phyloP scores from a whole-genome alignment of 2,113 vertebrate genomes.

The Vicugna pacos region DNA sequence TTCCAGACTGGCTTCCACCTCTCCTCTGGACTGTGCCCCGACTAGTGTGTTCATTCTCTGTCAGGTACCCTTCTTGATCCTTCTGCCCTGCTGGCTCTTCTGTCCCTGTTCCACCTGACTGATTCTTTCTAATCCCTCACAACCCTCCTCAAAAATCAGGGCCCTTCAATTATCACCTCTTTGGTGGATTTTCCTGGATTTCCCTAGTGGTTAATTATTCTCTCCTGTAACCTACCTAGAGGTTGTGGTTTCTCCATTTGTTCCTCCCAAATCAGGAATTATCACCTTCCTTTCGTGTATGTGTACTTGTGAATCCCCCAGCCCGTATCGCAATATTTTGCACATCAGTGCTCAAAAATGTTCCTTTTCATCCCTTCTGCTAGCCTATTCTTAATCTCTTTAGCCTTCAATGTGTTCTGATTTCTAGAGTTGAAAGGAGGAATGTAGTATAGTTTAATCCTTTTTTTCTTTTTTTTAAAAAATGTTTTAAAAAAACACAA shows the following conservation, averaged over 20 bases:
- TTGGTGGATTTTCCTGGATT: conserved; percentile 19
- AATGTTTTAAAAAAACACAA: not conserved
- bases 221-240: not conserved
- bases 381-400: not conserved
- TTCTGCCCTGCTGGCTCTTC: not conserved
- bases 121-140: not conserved
- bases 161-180: not conserved
- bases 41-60: no score
- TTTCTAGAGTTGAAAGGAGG: conserved; percentile 5
- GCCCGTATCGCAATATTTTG: not conserved
- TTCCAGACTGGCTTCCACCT: not conserved
- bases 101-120: not conserved
- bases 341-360: not conserved
- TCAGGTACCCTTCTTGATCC: not conserved
- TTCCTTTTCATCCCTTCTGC: conserved; percentile 32
- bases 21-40: not conserved
- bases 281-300: not conserved
- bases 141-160: not conserved
- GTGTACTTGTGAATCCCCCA: not conserved
- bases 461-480: not conserved
- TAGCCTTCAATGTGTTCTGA: not conserved
- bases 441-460: not conserved
- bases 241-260: not conserved
- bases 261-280: not conserved
- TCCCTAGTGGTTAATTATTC: not conserved